phyloP scores from a whole-genome alignment of 2,797 vertebrate species.

The Diglossa cyanea region DNA sequence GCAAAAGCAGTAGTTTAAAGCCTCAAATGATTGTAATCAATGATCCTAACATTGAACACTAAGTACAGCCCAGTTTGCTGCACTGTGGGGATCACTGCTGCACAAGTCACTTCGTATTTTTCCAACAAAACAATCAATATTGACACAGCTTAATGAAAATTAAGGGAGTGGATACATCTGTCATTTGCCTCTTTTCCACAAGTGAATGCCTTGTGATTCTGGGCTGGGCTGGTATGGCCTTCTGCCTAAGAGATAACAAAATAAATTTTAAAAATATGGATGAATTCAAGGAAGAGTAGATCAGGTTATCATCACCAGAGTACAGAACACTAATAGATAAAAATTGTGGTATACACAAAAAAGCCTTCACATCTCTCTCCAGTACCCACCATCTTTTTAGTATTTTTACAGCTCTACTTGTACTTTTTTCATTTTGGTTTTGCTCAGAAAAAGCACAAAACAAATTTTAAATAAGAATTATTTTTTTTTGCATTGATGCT shows the following conservation, averaged over 20 bases:
- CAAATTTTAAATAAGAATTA: not conserved
- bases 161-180: not conserved
- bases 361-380: not conserved
- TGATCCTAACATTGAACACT: fast-evolving
- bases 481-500: not conserved
- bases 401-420: not conserved
- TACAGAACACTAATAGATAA: not conserved
- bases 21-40: not conserved
- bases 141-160: not conserved
- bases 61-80: not conserved
- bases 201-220: not conserved
- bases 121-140: not conserved
- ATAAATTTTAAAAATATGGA: not conserved
- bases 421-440: not conserved
- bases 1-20: not conserved
- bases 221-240: not conserved
- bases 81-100: not conserved
- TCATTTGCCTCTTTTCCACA: not conserved
- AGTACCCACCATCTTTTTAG: not conserved
- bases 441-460: not conserved
- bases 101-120: not conserved
- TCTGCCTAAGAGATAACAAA: not conserved
- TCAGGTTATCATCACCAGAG: not conserved
- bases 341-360: not conserved
- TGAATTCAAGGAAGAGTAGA: not conserved